These are phyloP conservation scores for Sesia bembeciformis DNA, from an alignment of 2,888 invertebrate genomes.

Conservation along the genomic window DNA sequence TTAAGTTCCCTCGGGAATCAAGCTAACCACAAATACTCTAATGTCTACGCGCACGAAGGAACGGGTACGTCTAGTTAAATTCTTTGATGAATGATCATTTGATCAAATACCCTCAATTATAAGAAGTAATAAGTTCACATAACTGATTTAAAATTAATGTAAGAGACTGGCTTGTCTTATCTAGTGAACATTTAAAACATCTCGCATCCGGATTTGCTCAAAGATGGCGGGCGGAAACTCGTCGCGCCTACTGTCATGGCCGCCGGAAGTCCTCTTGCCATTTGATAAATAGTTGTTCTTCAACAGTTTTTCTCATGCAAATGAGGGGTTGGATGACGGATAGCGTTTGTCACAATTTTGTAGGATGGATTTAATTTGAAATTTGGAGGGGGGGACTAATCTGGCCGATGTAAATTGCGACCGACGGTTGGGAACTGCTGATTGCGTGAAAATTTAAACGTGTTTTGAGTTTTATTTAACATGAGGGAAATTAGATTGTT, in stretches of 20 bases:
- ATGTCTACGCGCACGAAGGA: no score
- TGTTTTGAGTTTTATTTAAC: no score
- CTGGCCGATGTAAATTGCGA: conserved; percentile 17
- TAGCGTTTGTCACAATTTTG: conserved; percentile 70
- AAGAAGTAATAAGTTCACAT: no score
- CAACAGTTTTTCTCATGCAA: conserved; percentile 72
- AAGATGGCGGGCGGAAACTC: conserved; percentile 66
- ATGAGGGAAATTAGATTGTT: no score
- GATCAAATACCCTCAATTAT: not conserved
- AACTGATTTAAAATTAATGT: no score
- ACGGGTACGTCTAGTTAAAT: no score
- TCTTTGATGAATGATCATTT: no score
- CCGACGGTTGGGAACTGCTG: conserved; percentile 22
- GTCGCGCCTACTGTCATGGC: conserved; percentile 70
- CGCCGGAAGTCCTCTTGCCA: conserved; percentile 65
- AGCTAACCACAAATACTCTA: no score
- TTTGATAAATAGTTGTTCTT: conserved; percentile 75
- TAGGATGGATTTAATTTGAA: conserved; percentile 70
- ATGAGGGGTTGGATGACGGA: conserved; percentile 71
- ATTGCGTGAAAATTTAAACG: conserved; percentile 23
- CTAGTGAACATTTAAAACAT: not conserved
- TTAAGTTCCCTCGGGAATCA: no score
- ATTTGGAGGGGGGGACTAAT: conserved; percentile 41
- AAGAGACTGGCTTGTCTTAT: not conserved
- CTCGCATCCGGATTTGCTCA: conserved; percentile 10